phyloP scores from a whole-genome alignment of 2,888 invertebrate species.

The Crossocerus cetratus region DNA sequence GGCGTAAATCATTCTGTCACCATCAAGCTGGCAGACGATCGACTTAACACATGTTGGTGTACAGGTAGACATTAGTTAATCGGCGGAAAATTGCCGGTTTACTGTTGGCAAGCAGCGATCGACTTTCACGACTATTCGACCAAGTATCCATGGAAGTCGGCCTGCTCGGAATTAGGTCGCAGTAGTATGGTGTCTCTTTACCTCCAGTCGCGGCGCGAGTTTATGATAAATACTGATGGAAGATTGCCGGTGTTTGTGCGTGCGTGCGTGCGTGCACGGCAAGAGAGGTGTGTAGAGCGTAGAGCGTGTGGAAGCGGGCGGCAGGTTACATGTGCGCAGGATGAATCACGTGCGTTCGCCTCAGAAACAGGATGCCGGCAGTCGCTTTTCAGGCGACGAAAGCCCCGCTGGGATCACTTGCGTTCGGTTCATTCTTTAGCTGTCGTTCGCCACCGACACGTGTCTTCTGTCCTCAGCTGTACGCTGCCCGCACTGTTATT shows the following conservation, averaged over 20 bases:
- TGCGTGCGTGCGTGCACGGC: not conserved
- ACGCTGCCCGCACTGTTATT: too few relatives aligned
- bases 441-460: constrained; percentile 26
- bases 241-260: not conserved
- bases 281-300: not conserved
- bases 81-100: too few relatives aligned
- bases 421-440: constrained; percentile 40
- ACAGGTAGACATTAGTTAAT: too few relatives aligned
- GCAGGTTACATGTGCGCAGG: constrained; percentile 2
- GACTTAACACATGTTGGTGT: constrained; percentile 11
- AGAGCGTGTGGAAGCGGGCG: not conserved
- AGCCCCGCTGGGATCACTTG: constrained; percentile 39
- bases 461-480: constrained; percentile 5
- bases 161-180: too few relatives aligned
- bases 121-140: too few relatives aligned
- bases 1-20: constrained; percentile 22
- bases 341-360: constrained; percentile 48
- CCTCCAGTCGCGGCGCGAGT: too few relatives aligned
- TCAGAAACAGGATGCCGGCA: constrained; percentile 42
- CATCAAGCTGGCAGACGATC: constrained; percentile 18
- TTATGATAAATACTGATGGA: too few relatives aligned
- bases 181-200: too few relatives aligned
- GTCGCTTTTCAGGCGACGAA: constrained; percentile 50
- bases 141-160: too few relatives aligned
- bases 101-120: too few relatives aligned